Evolutionary conservation across 2,113 vertebrate genomes (phyloP).

Genomic region (Addax nasomaculatus): DNA sequence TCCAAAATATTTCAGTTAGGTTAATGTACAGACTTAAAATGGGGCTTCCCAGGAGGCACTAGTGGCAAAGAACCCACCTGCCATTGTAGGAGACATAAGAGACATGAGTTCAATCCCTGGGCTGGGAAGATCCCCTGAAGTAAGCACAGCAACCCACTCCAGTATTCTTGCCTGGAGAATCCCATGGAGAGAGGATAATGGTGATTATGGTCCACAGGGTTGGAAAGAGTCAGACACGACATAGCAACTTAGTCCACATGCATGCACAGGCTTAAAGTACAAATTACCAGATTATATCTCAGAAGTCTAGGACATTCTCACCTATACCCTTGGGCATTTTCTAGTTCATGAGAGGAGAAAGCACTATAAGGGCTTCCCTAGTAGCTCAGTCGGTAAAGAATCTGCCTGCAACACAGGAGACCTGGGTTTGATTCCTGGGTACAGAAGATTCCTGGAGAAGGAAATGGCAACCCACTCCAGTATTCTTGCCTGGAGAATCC

Average conservation of each 20-base stretch:
- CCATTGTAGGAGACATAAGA: background rate
- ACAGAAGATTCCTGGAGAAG: background rate
- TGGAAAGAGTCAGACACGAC: rapidly evolving
- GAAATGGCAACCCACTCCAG: background rate
- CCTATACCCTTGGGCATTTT: background rate
- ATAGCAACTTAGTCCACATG: background rate
- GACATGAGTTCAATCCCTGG: background rate
- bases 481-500: background rate
- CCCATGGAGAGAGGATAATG: background rate
- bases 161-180: background rate
- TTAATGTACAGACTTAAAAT: background rate
- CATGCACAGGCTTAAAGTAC: background rate
- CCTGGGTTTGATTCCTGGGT: background rate
- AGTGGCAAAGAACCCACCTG: background rate
- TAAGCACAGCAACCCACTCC: background rate
- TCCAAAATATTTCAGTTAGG: background rate
- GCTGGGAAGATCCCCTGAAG: background rate
- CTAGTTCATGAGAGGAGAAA: background rate
- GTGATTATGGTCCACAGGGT: background rate
- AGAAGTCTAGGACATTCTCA: background rate
- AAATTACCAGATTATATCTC: background rate
- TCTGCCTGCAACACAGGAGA: background rate
- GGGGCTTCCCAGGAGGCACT: background rate
- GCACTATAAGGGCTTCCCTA: background rate
- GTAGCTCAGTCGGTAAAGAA: background rate